Conservation (phyloP, 2,888 invertebrate genomes). For the Exephanes ischioxanthus region DNA sequence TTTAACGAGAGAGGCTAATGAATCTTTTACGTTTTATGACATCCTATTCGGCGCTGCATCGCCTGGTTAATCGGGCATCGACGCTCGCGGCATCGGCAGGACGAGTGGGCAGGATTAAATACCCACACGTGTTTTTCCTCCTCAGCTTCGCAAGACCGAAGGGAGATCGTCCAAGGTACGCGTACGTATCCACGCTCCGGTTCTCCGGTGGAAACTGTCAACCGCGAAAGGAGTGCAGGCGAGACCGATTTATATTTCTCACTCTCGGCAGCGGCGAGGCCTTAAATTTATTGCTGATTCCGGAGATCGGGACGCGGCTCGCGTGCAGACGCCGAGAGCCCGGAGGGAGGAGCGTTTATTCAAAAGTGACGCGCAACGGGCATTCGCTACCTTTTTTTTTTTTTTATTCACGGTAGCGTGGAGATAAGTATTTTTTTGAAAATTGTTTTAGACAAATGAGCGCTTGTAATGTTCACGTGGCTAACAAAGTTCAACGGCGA, state of each 20-base stretch:
- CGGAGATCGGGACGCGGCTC: constrained; percentile 37
- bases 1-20: no score
- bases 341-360: constrained; percentile 15
- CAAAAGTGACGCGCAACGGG: constrained; percentile 19
- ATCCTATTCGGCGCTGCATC: background rate
- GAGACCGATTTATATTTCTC: constrained; percentile 41
- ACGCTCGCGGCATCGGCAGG: background rate
- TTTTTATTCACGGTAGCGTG: background rate
- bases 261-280: constrained; percentile 8
- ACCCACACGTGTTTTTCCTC: constrained; percentile 4
- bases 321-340: constrained; percentile 31
- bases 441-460: background rate
- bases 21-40: no score
- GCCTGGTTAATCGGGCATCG: background rate
- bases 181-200: background rate
- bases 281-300: constrained; percentile 43
- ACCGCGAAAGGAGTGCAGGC: constrained; percentile 11
- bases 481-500: constrained; percentile 2
- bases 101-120: constrained; percentile 15
- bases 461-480: background rate
- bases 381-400: constrained; percentile 6
- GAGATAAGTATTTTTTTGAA: background rate
- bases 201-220: constrained; percentile 14
- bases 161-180: constrained; percentile 1
- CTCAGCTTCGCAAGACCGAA: background rate